phyloP scores from a whole-genome alignment of 1,140 invertebrate species.

The Drosophila orosa region DNA sequence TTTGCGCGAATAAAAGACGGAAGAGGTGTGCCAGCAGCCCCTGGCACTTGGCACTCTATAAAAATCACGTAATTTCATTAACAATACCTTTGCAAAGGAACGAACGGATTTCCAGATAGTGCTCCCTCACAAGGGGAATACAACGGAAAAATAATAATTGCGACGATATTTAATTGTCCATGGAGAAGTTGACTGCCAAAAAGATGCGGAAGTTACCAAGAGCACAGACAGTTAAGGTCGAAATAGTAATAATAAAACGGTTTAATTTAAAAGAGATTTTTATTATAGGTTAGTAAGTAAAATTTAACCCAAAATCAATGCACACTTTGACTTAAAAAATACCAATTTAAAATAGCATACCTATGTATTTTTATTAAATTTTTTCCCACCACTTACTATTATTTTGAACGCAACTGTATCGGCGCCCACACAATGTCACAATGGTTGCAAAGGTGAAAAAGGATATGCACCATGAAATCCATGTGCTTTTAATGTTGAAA shows the following conservation, averaged over 20 bases:
- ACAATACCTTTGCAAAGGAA: slow-evolving; percentile 43
- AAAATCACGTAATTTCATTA: slow-evolving; percentile 79
- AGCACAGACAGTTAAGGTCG: neutral
- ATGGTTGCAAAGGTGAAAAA: slow-evolving; percentile 65
- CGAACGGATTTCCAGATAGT: slow-evolving; percentile 27
- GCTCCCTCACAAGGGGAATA: slow-evolving; percentile 15
- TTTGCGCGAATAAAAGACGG: slow-evolving; percentile 43
- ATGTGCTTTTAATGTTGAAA: slow-evolving; percentile 81
- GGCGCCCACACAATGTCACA: slow-evolving; percentile 26
- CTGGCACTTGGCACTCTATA: slow-evolving; percentile 52
- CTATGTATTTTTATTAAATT: accelerated
- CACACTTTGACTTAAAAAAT: neutral
- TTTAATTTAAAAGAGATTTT: neutral
- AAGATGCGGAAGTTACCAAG: slow-evolving; percentile 39
- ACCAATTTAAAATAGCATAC: accelerated
- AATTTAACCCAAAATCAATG: too few relatives aligned
- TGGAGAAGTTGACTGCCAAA: slow-evolving; percentile 48
- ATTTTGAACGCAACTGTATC: neutral
- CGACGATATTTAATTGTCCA: slow-evolving; percentile 72
- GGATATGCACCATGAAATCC: slow-evolving; percentile 74
- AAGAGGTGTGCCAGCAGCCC: slow-evolving; percentile 20
- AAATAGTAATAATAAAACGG: neutral
- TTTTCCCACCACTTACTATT: neutral
- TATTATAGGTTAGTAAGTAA: too few relatives aligned
- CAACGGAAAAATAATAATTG: slow-evolving; percentile 70